Percentiles rank a stretch among this genome's conserved stretches.
Evolutionary conservation across 2,888 invertebrate genomes (phyloP).

Genomic region (Gasteruption jaculator): DNA sequence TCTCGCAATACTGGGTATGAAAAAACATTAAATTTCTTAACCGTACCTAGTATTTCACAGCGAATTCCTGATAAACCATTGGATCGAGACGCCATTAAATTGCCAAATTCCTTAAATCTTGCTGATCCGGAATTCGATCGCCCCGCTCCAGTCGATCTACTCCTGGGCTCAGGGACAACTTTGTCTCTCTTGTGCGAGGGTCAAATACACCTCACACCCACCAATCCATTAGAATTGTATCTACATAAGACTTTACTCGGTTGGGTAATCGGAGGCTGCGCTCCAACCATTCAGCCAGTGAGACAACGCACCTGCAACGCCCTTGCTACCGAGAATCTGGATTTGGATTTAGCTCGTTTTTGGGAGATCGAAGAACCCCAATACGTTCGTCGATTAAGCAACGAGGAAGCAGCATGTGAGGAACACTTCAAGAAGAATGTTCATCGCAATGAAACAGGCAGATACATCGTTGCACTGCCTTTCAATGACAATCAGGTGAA

Average conservation of each 20-base stretch:
- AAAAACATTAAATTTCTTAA: constrained; percentile 13
- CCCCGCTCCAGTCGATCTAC: constrained; percentile 19
- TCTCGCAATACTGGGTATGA: constrained; percentile 9
- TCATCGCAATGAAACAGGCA: background rate
- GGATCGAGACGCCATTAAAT: constrained; percentile 8
- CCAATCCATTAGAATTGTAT: constrained; percentile 7
- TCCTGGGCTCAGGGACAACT: constrained; percentile 20
- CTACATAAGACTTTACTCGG: constrained; percentile 22
- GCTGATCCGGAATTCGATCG: constrained; percentile 25
- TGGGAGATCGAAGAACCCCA: constrained; percentile 18
- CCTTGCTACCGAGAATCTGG: constrained; percentile 8
- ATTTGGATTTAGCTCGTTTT: constrained; percentile 12
- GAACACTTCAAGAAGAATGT: constrained; percentile 12
- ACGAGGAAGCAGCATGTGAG: constrained; percentile 14
- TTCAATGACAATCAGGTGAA: constrained; percentile 12
- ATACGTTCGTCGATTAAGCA: background rate
- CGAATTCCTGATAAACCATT: constrained; percentile 15
- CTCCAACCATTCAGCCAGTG: too few species aligned
- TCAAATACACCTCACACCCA: constrained; percentile 11
- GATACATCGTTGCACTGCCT: constrained; percentile 18
- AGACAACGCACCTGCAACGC: background rate
- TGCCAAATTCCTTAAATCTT: constrained; percentile 19
- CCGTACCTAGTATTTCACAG: constrained; percentile 11
- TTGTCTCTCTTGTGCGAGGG: constrained; percentile 18
- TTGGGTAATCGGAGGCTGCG: constrained; percentile 19